A percentile compares a stretch with the other conserved stretches of the same genome.
phyloP scores from a whole-genome alignment of 2,797 vertebrate species.

The Mormyrus proboscirostris region DNA sequence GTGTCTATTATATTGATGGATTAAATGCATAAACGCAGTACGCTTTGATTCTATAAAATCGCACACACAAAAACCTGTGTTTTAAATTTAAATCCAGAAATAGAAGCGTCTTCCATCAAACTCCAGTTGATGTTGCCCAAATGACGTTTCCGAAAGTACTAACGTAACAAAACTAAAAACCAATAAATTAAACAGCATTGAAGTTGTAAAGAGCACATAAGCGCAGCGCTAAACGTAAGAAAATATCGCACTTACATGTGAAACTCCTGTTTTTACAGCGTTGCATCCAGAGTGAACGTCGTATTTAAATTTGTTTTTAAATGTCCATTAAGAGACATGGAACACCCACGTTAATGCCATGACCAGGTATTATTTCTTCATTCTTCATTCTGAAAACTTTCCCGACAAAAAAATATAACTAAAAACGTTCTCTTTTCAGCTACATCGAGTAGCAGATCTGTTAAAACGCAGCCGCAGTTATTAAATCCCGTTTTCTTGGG shows the following conservation, averaged over 20 bases:
- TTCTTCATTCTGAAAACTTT: slow-evolving; percentile 16
- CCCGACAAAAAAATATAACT: slow-evolving; percentile 8
- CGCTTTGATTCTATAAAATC: neutral
- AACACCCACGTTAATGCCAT: slow-evolving; percentile 33
- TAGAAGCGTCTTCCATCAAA: neutral
- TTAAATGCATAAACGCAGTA: neutral
- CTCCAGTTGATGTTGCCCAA: neutral
- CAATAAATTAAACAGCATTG: neutral
- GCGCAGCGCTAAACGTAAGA: neutral
- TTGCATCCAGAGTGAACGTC: slow-evolving; percentile 36
- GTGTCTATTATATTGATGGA: neutral
- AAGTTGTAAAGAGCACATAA: neutral
- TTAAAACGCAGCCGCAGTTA: slow-evolving; percentile 15
- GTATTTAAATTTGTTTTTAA: slow-evolving; percentile 30
- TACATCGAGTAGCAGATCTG: slow-evolving; percentile 29
- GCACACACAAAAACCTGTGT: neutral
- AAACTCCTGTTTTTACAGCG: slow-evolving; percentile 43
- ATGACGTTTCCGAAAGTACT: neutral
- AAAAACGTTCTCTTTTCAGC: slow-evolving; percentile 25
- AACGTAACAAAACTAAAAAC: neutral
- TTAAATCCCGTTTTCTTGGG: slow-evolving; percentile 30
- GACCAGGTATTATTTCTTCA: slow-evolving; percentile 24
- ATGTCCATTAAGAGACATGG: slow-evolving; percentile 35
- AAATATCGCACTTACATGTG: slow-evolving; percentile 41
- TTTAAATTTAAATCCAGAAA: neutral